Base-by-base conservation (phyloP, 2,888 invertebrate species). In the Heliconius ethilla region DNA sequence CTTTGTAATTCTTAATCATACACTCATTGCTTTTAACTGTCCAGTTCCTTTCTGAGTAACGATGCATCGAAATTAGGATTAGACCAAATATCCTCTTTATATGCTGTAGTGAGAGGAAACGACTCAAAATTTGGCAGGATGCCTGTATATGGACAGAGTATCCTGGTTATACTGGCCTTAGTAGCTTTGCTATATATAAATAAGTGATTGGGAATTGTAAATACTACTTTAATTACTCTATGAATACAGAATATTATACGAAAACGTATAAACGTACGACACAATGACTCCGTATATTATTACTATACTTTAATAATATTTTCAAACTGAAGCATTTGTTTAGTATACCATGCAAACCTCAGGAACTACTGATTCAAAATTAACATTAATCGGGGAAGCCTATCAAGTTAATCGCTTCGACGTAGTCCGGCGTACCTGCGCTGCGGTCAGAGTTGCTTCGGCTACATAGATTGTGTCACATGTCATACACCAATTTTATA, bases 71-170 rank as follows among this genome's bases (percentile, higher is more conserved):
- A 76, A 73, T 75, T 73, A 66, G 67, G 40, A 62, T 78, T 70
- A 69, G 37, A 45, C 40, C 29, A 74, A 75, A 77, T 74, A 77
- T 62, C 37, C 55, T 70, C 65, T 66, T 72, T 75, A 63, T 77
- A 75, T 77, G 63, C 75, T 73, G 18, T 55, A 29, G 15, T 40
- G 29, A n/a, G 29, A 72, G 70, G 70, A 55, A 72, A 63, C 70
- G 65, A 70, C 55, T 59, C 40, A 79, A 55, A 18, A 59, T 76
- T 76, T 75, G 74, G 70, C 77, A 77, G 79, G 77, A 79, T 70
- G 73, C 70, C 70, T 55, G n/a, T 55, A 29, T n/a, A 55, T 72
- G 70, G 70, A n/a, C 33, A 55, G 51, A n/a, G 70, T n/a, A 29
- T 72, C 70, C 70, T 72, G 70, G n/a, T 1, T 69, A 70, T 73